Percentiles rank a stretch among this genome's conserved stretches.
Evolutionary conservation across 2,888 invertebrate species (phyloP).

Genomic region (Unio delphinus): DNA sequence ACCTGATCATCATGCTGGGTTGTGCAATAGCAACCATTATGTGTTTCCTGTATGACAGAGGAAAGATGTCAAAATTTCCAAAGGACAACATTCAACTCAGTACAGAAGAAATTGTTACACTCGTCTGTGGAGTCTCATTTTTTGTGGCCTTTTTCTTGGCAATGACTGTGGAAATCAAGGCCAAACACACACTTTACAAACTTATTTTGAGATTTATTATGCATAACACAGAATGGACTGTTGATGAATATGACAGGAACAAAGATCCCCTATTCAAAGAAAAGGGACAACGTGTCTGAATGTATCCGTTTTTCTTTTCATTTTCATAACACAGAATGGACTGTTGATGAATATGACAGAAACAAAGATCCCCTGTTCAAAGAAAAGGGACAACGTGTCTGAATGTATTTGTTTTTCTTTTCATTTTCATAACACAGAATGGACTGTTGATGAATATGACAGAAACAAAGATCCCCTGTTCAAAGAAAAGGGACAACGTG

Average conservation of each 20-base stretch:
- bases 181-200: constrained; percentile 72
- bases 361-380: constrained; percentile 51
- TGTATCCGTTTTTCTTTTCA: no score
- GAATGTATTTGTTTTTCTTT: no score
- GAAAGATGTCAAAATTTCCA: constrained; percentile 58
- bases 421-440: no score
- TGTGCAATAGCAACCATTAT: constrained; percentile 74
- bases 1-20: constrained; percentile 73
- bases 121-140: constrained; percentile 75
- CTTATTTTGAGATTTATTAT: constrained; percentile 70
- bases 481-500: no score
- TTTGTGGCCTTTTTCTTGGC: constrained; percentile 76
- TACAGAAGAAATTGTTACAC: constrained; percentile 73
- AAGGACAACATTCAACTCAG: constrained; percentile 71
- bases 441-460: no score
- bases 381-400: neutral
- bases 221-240: constrained; percentile 73
- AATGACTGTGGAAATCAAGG: constrained; percentile 75
- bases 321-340: constrained; percentile 72
- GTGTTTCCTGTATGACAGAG: constrained; percentile 73
- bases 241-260: constrained; percentile 71
- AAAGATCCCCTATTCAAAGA: constrained; percentile 48
- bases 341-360: constrained; percentile 72
- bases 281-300: neutral
- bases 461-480: no score